Conservation (phyloP, 2,888 invertebrate genomes). For the Ectropis crepuscularia region DNA sequence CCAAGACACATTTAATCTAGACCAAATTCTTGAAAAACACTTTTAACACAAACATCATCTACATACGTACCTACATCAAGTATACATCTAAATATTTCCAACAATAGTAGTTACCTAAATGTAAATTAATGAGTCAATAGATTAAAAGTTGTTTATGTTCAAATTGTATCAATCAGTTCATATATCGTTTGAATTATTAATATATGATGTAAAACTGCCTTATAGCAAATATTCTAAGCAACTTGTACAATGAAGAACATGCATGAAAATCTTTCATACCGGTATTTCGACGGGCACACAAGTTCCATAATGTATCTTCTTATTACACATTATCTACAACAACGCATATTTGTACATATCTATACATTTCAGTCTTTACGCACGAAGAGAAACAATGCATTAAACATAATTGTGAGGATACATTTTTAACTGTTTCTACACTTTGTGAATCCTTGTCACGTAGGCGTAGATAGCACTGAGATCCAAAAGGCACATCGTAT, state of each 20-base stretch:
- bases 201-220: conserved; percentile 6
- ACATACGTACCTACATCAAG: no score
- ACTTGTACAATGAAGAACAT: conserved; percentile 41
- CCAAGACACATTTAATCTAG: no score
- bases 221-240: conserved; percentile 42
- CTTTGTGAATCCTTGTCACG: conserved; percentile 56
- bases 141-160: no score
- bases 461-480: conserved; percentile 55
- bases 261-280: conserved; percentile 48
- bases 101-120: no score
- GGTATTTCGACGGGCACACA: conserved; percentile 60
- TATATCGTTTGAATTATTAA: neutral
- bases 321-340: conserved; percentile 68
- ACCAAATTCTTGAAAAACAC: no score
- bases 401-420: conserved; percentile 48
- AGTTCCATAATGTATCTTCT: conserved; percentile 50
- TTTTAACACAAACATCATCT: no score
- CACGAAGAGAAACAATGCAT: conserved; percentile 56
- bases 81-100: no score
- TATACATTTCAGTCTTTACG: conserved; percentile 73
- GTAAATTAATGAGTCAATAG: no score
- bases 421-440: conserved; percentile 42
- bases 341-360: conserved; percentile 68
- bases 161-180: no score
- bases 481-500: conserved; percentile 69